Percentiles rank a stretch among this genome's conserved stretches.
Conservation (phyloP, 2,888 invertebrate genomes). For the Lithophane leautieri region DNA sequence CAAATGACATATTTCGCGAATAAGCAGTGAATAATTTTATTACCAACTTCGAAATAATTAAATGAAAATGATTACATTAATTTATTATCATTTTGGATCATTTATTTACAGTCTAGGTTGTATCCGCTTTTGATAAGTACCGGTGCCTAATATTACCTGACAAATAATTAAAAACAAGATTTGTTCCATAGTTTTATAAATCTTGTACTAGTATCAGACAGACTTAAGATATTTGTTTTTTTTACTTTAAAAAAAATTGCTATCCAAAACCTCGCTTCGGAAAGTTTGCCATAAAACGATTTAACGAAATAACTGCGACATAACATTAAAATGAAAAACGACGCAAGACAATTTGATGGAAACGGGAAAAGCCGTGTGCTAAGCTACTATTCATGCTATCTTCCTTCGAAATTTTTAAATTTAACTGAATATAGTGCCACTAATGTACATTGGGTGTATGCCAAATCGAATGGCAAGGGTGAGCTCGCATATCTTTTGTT, state of each 20-base stretch:
- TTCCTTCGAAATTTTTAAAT: slow-evolving; percentile 74
- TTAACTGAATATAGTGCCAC: slow-evolving; percentile 80
- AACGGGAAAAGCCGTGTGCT: slow-evolving; percentile 58
- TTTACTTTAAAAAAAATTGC: neutral
- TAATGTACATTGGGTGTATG: slow-evolving; percentile 80
- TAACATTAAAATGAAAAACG: slow-evolving; percentile 2
- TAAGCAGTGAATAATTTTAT: slow-evolving; percentile 22
- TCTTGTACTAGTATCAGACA: no score
- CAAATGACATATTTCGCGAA: neutral
- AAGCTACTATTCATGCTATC: slow-evolving; percentile 18
- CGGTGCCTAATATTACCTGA: no score
- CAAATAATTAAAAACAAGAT: no score
- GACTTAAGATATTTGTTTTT: no score
- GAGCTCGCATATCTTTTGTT: slow-evolving; percentile 67
- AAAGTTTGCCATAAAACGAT: neutral
- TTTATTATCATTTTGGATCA: neutral
- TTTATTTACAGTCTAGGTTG: neutral
- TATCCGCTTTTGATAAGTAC: no score
- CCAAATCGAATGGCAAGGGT: slow-evolving; percentile 76
- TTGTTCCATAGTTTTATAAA: no score
- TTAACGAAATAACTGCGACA: neutral
- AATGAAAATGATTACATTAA: neutral
- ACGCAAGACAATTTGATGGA: slow-evolving; percentile 10
- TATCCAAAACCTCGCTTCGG: neutral
- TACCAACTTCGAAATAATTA: neutral